Evolutionary conservation across 2,888 invertebrate genomes (phyloP).

Genomic region (Heliothis peltigera): DNA sequence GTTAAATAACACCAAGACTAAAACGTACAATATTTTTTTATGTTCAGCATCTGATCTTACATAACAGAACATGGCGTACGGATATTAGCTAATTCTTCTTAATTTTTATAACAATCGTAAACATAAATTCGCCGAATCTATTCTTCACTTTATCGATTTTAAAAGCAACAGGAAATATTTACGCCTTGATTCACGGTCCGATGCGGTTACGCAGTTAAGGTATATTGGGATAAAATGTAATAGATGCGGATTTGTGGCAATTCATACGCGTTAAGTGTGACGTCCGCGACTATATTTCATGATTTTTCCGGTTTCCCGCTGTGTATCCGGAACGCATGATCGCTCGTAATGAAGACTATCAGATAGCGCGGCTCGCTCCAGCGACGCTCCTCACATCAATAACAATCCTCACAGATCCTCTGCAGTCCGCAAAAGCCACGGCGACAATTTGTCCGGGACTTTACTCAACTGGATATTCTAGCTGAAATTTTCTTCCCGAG

Average conservation of each 20-base stretch:
- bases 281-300: slow-evolving; percentile 74
- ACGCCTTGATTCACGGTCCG: slow-evolving; percentile 64
- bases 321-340: slow-evolving; percentile 81
- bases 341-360: slow-evolving; percentile 83
- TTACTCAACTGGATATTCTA: slow-evolving; percentile 74
- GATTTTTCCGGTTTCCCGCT: slow-evolving; percentile 76
- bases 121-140: slow-evolving; percentile 30
- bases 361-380: slow-evolving; percentile 67
- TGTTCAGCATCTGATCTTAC: no score
- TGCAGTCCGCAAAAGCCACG: slow-evolving; percentile 77
- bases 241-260: slow-evolving; percentile 72
- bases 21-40: slow-evolving; percentile 29
- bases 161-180: slow-evolving; percentile 58
- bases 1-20: slow-evolving; percentile 18
- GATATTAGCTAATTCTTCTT: slow-evolving; percentile 19
- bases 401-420: slow-evolving; percentile 82
- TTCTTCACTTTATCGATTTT: slow-evolving; percentile 36
- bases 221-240: slow-evolving; percentile 70
- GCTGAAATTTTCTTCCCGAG: slow-evolving; percentile 64
- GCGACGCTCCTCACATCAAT: slow-evolving; percentile 78
- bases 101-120: slow-evolving; percentile 48
- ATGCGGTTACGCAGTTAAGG: slow-evolving; percentile 52
- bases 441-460: slow-evolving; percentile 81
- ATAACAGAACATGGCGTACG: slow-evolving; percentile 19
- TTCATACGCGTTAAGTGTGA: slow-evolving; percentile 75